Percentiles rank a stretch among this genome's conserved stretches.
Evolutionary conservation across 2,888 invertebrate species (phyloP).

Genomic region (Chromoteleia sp.): DNA sequence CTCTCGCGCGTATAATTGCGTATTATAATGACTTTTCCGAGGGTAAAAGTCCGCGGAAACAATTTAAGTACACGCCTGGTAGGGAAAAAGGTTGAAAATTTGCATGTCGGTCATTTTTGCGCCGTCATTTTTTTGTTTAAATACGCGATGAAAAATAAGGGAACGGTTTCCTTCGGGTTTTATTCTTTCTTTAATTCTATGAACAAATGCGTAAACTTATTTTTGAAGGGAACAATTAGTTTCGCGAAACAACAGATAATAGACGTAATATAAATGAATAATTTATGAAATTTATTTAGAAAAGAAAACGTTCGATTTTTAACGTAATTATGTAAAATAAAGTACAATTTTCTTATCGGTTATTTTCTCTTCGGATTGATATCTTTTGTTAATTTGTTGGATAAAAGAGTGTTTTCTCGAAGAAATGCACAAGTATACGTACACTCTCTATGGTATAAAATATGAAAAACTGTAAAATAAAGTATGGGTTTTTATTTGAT

Average conservation of each 20-base stretch:
- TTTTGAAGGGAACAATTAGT: too few species aligned
- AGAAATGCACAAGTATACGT: not conserved
- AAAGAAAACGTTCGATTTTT: too few species aligned
- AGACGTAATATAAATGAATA: too few species aligned
- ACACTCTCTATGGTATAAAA: not conserved
- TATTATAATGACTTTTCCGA: constrained; percentile 56
- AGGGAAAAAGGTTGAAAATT: constrained; percentile 44
- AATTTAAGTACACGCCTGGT: constrained; percentile 36
- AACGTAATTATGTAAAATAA: too few species aligned
- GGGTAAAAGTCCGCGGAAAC: constrained; percentile 34
- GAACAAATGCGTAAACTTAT: too few species aligned
- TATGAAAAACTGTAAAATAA: constrained; percentile 15
- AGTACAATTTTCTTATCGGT: too few species aligned
- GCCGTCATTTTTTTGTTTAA: constrained; percentile 19
- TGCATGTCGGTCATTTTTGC: constrained; percentile 23
- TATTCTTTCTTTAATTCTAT: not conserved
- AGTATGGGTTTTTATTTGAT: constrained; percentile 1
- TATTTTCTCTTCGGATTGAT: too few species aligned
- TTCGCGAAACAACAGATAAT: too few species aligned
- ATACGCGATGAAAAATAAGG: constrained; percentile 1
- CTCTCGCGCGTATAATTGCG: constrained; percentile 42
- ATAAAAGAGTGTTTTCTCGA: too few species aligned
- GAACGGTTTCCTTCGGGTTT: not conserved
- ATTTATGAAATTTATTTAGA: too few species aligned
- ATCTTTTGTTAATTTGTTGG: too few species aligned